Base-by-base conservation (phyloP, 2,113 vertebrate species). In the Aspidoscelis tigris region DNA sequence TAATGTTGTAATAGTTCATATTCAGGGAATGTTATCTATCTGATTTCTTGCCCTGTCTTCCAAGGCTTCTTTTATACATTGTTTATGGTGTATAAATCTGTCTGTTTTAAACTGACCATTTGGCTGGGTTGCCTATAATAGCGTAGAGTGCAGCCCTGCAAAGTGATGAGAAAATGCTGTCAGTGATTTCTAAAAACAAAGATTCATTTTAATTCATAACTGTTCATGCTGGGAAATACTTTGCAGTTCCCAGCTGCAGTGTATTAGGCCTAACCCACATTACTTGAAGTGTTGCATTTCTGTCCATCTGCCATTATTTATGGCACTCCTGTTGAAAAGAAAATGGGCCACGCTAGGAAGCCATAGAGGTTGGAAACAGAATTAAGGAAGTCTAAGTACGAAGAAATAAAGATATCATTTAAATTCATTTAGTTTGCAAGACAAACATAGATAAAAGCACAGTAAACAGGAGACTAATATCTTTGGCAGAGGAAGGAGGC, bases 381-480 rank as follows among this genome's bases (percentile, higher is more conserved):
- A 86, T 87, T 79, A 69, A 87, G 82, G 69, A 83, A 5, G 82
- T 85, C 83, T 69, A 50, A 41, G 82, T 84, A 88, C 80, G 81
- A 82, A 76, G 90, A 89, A 78, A 79, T 81, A 90, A 91, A 82
- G 81, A 77, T 1, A 18, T 86, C 76, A 91, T 92, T 95, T 92
- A 88, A 89, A 81, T 88, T 86, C 76, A 76, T 91, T 91, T 88
- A 81, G 58, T 91, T 88, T 86, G 69, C 86, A 94, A 86, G 73
- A 90, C 77, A 91, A 93, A 81, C 76, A 88, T 39, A 85, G 87
- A 87, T 89, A 89, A 92, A 92, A 95, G 87, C 80, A 39, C n/a
- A 81, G n/a, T 75, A 85, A 90, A 72, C 41, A 85, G 85, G 77
- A 89, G 70, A 73, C 81, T 88, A 86, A 80, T 76, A 55, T 26